Evolutionary conservation across 2,888 invertebrate genomes (phyloP).

Genomic region (Matsumyia berberina): DNA sequence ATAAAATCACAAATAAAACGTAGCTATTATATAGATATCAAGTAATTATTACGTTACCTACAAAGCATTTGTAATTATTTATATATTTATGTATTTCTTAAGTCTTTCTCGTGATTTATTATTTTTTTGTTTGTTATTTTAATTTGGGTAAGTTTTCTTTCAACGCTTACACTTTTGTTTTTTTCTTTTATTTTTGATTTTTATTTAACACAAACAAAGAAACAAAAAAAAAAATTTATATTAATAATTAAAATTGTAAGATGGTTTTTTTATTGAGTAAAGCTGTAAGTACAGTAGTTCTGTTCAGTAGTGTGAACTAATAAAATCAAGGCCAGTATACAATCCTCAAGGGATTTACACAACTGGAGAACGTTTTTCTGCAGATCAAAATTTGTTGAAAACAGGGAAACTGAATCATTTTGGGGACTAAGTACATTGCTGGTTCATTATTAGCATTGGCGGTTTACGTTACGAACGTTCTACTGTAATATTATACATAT

Average conservation of each 20-base stretch:
- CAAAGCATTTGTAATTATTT: slow-evolving; percentile 54
- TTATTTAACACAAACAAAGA: neutral
- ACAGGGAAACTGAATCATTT: no score
- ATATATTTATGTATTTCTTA: slow-evolving; percentile 61
- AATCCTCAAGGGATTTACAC: neutral
- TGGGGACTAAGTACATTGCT: neutral
- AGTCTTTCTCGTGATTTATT: slow-evolving; percentile 47
- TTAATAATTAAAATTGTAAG: slow-evolving; percentile 37
- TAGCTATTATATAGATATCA: slow-evolving; percentile 42
- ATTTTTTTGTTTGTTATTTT: slow-evolving; percentile 47
- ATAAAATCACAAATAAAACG: slow-evolving; percentile 25
- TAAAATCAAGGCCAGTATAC: neutral
- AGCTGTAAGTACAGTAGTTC: slow-evolving; percentile 26
- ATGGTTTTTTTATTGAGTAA: slow-evolving; percentile 38
- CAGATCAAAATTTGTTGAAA: neutral
- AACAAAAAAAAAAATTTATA: slow-evolving; percentile 25
- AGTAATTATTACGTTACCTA: slow-evolving; percentile 42
- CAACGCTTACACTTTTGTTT: slow-evolving; percentile 36
- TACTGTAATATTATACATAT: slow-evolving; percentile 29
- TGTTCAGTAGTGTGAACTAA: slow-evolving; percentile 25
- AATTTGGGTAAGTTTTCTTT: slow-evolving; percentile 41
- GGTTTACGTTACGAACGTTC: slow-evolving; percentile 27
- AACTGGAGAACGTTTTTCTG: neutral
- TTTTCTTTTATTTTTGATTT: slow-evolving; percentile 26
- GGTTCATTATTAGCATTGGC: no score